Percentiles rank a stretch among this genome's conserved stretches.
Conservation (phyloP, 2,888 invertebrate species). For the Caenorhabditis panamensis region DNA sequence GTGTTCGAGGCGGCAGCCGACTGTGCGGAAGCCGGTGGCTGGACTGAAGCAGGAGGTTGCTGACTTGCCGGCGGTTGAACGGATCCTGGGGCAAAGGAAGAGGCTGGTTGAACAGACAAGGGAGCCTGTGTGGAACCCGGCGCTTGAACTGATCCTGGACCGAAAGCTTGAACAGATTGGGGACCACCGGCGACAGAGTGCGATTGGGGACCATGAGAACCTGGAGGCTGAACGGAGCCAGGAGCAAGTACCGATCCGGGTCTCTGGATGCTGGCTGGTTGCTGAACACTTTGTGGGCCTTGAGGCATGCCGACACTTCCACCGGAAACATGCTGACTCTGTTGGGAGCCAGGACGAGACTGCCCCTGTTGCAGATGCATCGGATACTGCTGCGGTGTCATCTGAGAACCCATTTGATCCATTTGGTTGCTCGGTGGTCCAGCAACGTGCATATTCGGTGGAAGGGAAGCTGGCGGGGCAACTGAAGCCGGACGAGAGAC, state of each 20-base stretch:
- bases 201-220: constrained; percentile 21
- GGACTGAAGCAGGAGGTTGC: constrained; percentile 47
- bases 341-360: constrained; percentile 43
- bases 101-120: constrained; percentile 27
- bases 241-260: constrained; percentile 33
- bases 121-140: constrained; percentile 38
- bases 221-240: constrained; percentile 28
- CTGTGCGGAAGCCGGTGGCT: constrained; percentile 33
- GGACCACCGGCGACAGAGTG: constrained; percentile 17
- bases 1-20: background rate
- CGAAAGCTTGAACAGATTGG: constrained; percentile 34
- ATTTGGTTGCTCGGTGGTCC: constrained; percentile 35
- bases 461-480: constrained; percentile 54
- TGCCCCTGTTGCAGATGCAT: constrained; percentile 24
- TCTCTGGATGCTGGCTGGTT: constrained; percentile 37
- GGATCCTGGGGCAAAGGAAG: constrained; percentile 30
- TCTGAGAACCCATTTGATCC: constrained; percentile 12
- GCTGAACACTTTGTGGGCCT: constrained; percentile 34
- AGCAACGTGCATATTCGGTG: constrained; percentile 33
- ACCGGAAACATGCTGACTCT: constrained; percentile 8
- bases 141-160: constrained; percentile 36
- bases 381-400: constrained; percentile 7
- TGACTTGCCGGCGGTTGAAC: constrained; percentile 47
- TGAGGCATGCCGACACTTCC: background rate
- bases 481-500: constrained; percentile 53